Evolutionary conservation across 2,888 invertebrate species (phyloP).

Genomic region (Catotricha subobsoleta): DNA sequence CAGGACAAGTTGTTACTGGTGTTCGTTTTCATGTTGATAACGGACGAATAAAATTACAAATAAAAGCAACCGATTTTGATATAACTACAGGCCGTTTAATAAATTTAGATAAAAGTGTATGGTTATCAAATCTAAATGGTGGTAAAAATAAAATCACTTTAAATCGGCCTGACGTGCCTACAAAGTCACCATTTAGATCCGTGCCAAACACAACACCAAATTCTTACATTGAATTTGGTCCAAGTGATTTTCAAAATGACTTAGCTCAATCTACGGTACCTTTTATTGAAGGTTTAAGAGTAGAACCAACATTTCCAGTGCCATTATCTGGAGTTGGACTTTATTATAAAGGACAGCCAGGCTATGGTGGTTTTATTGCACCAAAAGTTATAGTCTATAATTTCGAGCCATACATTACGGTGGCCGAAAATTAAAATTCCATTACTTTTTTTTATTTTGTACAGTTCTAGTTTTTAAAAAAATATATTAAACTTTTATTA

Average conservation of each 20-base stretch:
- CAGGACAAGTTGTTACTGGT: slow-evolving; percentile 41
- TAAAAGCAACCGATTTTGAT: slow-evolving; percentile 51
- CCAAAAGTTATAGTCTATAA: slow-evolving; percentile 21
- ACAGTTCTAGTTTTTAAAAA: no score
- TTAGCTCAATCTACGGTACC: slow-evolving; percentile 36
- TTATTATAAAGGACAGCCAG: slow-evolving; percentile 31
- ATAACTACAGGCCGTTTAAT: slow-evolving; percentile 34
- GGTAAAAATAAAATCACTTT: slow-evolving; percentile 11
- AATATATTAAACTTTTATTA: no score
- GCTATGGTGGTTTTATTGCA: slow-evolving; percentile 35
- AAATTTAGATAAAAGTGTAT: slow-evolving; percentile 26
- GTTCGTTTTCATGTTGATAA: slow-evolving; percentile 51
- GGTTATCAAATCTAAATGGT: slow-evolving; percentile 35
- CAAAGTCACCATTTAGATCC: slow-evolving; percentile 15
- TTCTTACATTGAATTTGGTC: slow-evolving; percentile 32
- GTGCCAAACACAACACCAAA: slow-evolving; percentile 25
- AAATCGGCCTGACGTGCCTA: slow-evolving; percentile 24
- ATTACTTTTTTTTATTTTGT: no score
- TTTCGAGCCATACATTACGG: not conserved
- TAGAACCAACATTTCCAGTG: slow-evolving; percentile 28
- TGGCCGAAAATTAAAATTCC: no score
- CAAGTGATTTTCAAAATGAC: slow-evolving; percentile 33
- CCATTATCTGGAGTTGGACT: slow-evolving; percentile 35
- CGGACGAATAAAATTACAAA: slow-evolving; percentile 57
- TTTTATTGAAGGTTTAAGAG: slow-evolving; percentile 34